Conservation (phyloP, 2,113 vertebrate genomes). For the Notothenia coriiceps region DNA sequence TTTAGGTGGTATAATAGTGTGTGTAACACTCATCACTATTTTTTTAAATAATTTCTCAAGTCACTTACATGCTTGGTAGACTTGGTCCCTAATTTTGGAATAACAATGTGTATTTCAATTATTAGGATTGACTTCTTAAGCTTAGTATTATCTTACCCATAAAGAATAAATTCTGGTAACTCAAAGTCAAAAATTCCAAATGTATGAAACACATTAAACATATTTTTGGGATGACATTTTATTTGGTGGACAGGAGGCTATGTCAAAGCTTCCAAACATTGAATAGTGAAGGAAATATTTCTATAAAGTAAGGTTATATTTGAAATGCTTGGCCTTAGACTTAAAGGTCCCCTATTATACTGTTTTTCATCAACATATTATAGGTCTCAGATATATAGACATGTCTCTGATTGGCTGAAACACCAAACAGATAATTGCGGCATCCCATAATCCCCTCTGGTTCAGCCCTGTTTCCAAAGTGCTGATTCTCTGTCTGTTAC, state of each 20-base stretch:
- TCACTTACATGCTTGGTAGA: not conserved
- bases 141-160: not conserved
- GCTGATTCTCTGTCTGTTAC: too few species aligned
- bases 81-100: not conserved
- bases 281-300: not conserved
- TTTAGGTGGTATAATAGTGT: not conserved
- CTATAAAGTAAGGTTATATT: not conserved
- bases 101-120: not conserved
- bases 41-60: not conserved
- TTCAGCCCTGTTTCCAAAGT: too few species aligned
- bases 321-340: slow-evolving; percentile 1
- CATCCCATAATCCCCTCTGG: too few species aligned
- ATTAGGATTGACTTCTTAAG: not conserved
- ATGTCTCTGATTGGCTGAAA: too few species aligned
- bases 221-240: not conserved
- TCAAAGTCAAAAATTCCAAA: not conserved
- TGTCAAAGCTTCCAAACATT: slow-evolving; percentile 11
- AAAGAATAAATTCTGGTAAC: not conserved
- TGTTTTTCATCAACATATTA: too few species aligned
- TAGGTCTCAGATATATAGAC: too few species aligned
- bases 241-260: not conserved
- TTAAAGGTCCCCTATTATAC: not conserved
- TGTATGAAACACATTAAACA: slow-evolving; percentile 1
- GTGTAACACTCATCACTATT: not conserved
- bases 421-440: too few species aligned